Conservation (phyloP, 2,797 vertebrate genomes). For the Paratrypauchen microcephalus region DNA sequence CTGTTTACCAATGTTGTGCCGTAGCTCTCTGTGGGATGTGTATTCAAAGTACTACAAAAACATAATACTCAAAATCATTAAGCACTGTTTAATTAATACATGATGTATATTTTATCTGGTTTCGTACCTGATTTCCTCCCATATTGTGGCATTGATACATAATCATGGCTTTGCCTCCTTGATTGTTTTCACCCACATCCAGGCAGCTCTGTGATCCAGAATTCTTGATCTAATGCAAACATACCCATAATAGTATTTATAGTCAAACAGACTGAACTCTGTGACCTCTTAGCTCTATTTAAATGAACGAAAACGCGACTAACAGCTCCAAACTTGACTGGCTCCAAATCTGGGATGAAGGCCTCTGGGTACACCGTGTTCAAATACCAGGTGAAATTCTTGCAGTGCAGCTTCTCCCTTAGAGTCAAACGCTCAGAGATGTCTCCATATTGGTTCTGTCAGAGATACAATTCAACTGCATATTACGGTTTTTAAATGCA, state of each 20-base stretch:
- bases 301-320: conserved; percentile 41
- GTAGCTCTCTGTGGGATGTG: conserved; percentile 85
- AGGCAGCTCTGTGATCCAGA: conserved; percentile 81
- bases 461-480: neutral
- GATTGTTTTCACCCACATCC: conserved; percentile 90
- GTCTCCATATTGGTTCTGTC: conserved; percentile 87
- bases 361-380: conserved; percentile 93
- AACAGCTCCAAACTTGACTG: conserved; percentile 88
- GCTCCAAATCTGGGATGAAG: conserved; percentile 88
- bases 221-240: conserved; percentile 84
- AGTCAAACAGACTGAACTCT: neutral
- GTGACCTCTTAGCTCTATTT: neutral
- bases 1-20: conserved; percentile 92
- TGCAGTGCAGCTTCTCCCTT: conserved; percentile 88
- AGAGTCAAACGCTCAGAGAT: conserved; percentile 87
- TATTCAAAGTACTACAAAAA: conserved; percentile 91
- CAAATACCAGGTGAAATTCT: conserved; percentile 96
- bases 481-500: neutral
- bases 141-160: conserved; percentile 94
- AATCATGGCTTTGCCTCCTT: conserved; percentile 88
- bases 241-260: neutral
- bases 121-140: conserved; percentile 93
- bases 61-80: conserved; percentile 11
- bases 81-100: neutral
- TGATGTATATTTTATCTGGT: neutral